A percentile compares a stretch with the other conserved stretches of the same genome.
These are phyloP conservation scores for Daphoenositta chrysoptera DNA, from an alignment of 2,113 vertebrate species.

Conservation along the genomic window DNA sequence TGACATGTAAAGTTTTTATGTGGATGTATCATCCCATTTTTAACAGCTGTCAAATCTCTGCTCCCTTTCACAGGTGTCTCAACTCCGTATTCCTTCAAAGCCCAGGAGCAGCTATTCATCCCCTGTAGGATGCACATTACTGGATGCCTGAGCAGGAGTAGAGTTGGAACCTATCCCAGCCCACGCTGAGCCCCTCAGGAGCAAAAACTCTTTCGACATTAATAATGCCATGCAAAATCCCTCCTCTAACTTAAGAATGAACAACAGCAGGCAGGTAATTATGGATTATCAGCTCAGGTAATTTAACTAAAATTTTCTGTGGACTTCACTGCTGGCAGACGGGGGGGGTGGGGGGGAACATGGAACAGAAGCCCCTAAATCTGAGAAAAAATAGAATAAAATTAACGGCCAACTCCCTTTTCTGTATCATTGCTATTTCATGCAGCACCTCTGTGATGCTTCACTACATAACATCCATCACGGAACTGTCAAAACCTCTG, in stretches of 20 bases:
- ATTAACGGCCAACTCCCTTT: background rate
- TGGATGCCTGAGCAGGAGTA: background rate
- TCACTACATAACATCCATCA: background rate
- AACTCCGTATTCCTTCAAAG: background rate
- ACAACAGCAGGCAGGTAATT: background rate
- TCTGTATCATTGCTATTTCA: background rate
- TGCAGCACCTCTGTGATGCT: background rate
- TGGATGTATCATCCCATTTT: background rate
- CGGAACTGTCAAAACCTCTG: background rate
- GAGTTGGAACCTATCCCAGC: background rate
- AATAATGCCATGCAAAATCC: background rate
- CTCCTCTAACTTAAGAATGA: background rate
- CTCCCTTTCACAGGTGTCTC: background rate
- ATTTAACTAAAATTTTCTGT: background rate
- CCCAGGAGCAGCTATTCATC: background rate
- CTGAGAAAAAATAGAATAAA: background rate
- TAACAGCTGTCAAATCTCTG: background rate
- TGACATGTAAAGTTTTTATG: background rate
- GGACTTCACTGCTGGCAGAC: background rate
- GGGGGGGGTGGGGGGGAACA: too few relatives aligned
- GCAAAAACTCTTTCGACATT: background rate
- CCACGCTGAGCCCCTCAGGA: background rate
- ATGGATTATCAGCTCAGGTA: background rate
- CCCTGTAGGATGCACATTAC: background rate
- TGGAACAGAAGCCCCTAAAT: background rate